Conservation (phyloP, 2,113 vertebrate genomes). For the Cyanoderma ruficeps region DNA sequence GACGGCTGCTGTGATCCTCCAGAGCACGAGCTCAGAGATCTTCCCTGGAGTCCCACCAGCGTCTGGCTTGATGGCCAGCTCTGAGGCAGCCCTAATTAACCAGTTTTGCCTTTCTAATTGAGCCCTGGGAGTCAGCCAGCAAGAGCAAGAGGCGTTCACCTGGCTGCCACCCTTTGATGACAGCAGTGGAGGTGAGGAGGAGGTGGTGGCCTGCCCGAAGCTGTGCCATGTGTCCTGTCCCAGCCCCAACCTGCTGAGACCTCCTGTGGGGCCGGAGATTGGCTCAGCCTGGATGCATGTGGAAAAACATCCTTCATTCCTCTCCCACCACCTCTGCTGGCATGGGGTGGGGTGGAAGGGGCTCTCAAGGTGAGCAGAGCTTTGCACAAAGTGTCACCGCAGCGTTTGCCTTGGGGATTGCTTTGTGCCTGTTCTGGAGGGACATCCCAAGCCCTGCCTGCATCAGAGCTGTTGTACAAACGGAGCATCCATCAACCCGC, state of each 20-base stretch:
- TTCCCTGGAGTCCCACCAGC: constrained; percentile 2
- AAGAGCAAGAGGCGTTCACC: neutral
- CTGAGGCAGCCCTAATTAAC: neutral
- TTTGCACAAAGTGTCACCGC: neutral
- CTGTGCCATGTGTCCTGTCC: neutral
- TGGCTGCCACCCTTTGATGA: neutral
- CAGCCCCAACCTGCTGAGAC: neutral
- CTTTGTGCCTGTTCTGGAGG: neutral
- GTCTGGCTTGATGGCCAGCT: neutral
- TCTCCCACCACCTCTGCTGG: neutral
- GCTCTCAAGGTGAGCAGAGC: neutral
- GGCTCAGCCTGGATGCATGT: rapidly evolving
- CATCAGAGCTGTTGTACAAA: neutral
- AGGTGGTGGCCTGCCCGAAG: neutral
- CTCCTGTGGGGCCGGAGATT: neutral
- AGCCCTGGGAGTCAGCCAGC: neutral
- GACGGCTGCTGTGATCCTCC: constrained; percentile 34
- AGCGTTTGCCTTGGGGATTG: neutral
- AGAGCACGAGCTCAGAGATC: neutral
- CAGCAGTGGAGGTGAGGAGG: neutral
- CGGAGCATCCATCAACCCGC: neutral
- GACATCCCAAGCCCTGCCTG: neutral
- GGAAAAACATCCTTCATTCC: neutral
- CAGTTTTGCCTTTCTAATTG: constrained; percentile 32
- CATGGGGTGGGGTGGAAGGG: neutral